Evolutionary conservation across 2,888 invertebrate genomes (phyloP), one percentile per base, ranked within the genome.

Genomic region (Caenorhabditis sp.): DNA sequence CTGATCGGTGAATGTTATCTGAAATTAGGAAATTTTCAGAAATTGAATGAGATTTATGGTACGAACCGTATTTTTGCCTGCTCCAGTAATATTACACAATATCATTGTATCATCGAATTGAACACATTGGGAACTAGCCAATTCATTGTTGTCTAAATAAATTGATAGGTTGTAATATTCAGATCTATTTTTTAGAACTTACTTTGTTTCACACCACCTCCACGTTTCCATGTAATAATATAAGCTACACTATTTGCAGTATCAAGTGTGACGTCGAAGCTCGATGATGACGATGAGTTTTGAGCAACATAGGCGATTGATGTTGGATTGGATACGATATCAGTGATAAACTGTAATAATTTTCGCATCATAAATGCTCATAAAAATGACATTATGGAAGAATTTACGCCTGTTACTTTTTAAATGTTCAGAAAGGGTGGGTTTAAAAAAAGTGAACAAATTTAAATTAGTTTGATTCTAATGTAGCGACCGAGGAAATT

Each of bases 271-370:
- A 57, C 14, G 14, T 25, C 4, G 49, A 67, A 67, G 14, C 38
- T 31, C 4, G 56, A 25, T 1, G 12, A 12, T 23, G 59, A 49
- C 0, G 23, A 0, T 7, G 63, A 20, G 43, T 43, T 43, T 43
- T 43, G 43, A 1, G 67, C 62, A 17, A 21, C 26, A 38, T 43
- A 57, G 4, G 63, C 49, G 25, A 65, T 70, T 0, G 70, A 61
- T 8, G 61, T 43, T 0, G 67, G 49, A 12, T 50, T 49, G 5
- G 20, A 0, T 1, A 63, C 25, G 12, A 67, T 36, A 21, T 5
- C 20, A 3, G 67, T 52, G 21, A 71, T 60, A 31, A 71, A 67
- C 71, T 71, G 60, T 31, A 71, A 59, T n/a, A n/a, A n/a, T n/a
- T n/a, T n/a, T n/a, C n/a, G n/a, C n/a, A n/a, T n/a, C n/a, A n/a